Percentiles rank a stretch among this genome's conserved stretches.
These are phyloP conservation scores for Gobius niger DNA, from an alignment of 2,113 vertebrate genomes.

Conservation along the genomic window DNA sequence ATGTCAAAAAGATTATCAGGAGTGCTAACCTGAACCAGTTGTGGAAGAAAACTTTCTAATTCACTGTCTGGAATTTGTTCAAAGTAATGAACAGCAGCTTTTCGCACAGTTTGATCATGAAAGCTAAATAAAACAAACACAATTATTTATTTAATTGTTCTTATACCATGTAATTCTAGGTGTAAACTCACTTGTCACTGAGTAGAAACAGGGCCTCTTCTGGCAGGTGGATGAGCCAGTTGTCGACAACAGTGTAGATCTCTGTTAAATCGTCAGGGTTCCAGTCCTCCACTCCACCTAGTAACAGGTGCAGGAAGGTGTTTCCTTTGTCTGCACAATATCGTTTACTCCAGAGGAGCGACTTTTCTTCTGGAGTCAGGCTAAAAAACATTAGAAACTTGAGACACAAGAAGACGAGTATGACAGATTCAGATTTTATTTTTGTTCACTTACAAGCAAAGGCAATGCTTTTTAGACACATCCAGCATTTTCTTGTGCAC, in stretches of 20 bases:
- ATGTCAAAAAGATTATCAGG: background rate
- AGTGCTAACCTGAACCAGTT: slow-evolving; percentile 84
- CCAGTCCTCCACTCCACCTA: slow-evolving; percentile 81
- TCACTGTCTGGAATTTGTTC: slow-evolving; percentile 79
- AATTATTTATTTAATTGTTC: background rate
- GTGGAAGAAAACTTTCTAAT: slow-evolving; percentile 83
- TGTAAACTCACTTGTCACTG: slow-evolving; percentile 67
- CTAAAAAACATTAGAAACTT: slow-evolving; percentile 58
- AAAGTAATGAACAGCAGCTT: slow-evolving; percentile 79
- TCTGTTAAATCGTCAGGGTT: slow-evolving; percentile 74
- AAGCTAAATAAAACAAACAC: slow-evolving; percentile 75
- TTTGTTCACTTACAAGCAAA: slow-evolving; percentile 69
- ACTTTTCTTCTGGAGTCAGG: slow-evolving; percentile 81
- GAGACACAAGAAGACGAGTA: too few relatives aligned
- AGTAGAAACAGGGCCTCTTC: slow-evolving; percentile 84
- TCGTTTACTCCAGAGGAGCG: slow-evolving; percentile 83
- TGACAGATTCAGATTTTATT: too few relatives aligned
- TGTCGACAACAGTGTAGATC: slow-evolving; percentile 73
- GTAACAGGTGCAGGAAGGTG: slow-evolving; percentile 80
- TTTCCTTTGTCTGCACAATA: slow-evolving; percentile 67
- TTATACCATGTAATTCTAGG: too few relatives aligned
- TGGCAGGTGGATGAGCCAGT: slow-evolving; percentile 77
- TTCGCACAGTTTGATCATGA: slow-evolving; percentile 83
- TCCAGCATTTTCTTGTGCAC: slow-evolving; percentile 61
- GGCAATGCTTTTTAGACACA: slow-evolving; percentile 68